phyloP scores from a whole-genome alignment of 64 coral and sea anemone species.

The Hydrozoanthus tunicans region DNA sequence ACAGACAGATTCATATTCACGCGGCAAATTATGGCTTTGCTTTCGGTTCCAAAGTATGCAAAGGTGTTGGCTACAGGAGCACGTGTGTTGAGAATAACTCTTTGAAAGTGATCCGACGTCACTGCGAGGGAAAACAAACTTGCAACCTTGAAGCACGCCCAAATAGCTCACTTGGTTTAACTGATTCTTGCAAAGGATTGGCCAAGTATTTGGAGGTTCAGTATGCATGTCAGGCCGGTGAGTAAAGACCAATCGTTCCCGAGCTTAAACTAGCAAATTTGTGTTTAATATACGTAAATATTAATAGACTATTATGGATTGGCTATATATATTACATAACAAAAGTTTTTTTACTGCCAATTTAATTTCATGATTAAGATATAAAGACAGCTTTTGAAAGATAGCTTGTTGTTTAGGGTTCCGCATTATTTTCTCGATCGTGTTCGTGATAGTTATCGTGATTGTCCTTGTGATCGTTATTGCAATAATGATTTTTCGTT shows the following conservation, averaged over 20 bases:
- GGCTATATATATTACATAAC: too few relatives aligned
- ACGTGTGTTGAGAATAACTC: constrained; percentile 18
- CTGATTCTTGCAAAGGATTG: background rate
- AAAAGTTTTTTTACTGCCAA: background rate
- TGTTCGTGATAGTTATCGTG: too few relatives aligned
- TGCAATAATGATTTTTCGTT: too few relatives aligned
- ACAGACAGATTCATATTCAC: constrained; percentile 22
- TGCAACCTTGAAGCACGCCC: background rate
- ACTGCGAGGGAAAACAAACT: constrained; percentile 32
- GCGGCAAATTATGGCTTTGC: constrained; percentile 33
- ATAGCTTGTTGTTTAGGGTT: background rate
- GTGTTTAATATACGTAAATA: too few relatives aligned
- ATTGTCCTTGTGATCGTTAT: too few relatives aligned
- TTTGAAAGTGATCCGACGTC: background rate
- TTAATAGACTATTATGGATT: too few relatives aligned
- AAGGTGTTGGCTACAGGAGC: background rate
- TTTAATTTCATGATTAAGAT: too few relatives aligned
- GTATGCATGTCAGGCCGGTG: constrained; percentile 40
- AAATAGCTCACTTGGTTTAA: constrained; percentile 13
- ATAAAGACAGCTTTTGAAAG: too few relatives aligned
- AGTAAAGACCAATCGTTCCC: too few relatives aligned
- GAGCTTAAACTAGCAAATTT: too few relatives aligned
- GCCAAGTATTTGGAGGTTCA: constrained; percentile 31
- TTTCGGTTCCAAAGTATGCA: background rate
- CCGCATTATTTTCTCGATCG: background rate